Conservation (phyloP, 2,888 invertebrate genomes). For the Athalia rosae region DNA sequence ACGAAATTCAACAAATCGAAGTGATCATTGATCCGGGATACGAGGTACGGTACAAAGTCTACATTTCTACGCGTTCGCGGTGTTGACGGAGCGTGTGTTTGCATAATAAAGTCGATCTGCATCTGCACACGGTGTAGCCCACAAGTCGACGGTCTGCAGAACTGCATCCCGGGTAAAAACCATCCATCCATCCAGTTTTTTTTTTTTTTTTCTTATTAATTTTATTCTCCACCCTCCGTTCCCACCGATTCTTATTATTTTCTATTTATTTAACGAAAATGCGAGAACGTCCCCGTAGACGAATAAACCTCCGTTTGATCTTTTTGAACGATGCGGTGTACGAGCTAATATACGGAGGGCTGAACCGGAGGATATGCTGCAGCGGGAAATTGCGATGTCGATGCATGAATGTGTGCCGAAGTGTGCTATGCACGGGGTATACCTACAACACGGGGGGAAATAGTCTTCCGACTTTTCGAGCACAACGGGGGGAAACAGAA, state of each 20-base stretch:
- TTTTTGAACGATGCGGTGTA: neutral
- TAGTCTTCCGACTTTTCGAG: neutral
- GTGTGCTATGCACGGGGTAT: no score
- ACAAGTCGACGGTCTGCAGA: neutral
- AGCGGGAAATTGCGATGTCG: neutral
- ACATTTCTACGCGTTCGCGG: neutral
- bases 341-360: neutral
- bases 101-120: slow-evolving; percentile 2
- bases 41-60: neutral
- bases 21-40: no score
- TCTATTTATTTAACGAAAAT: no score
- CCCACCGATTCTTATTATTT: neutral
- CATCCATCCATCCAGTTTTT: neutral
- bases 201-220: neutral
- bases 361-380: neutral
- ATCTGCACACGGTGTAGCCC: neutral
- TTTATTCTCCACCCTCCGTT: neutral
- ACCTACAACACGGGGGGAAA: neutral
- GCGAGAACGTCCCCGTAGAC: neutral
- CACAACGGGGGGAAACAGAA: neutral
- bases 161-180: neutral
- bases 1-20: no score
- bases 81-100: slow-evolving; percentile 7
- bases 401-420: no score
- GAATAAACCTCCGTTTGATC: slow-evolving; percentile 32